phyloP scores from a whole-genome alignment of 1,140 invertebrate genomes.

The Metaphire vulgaris region DNA sequence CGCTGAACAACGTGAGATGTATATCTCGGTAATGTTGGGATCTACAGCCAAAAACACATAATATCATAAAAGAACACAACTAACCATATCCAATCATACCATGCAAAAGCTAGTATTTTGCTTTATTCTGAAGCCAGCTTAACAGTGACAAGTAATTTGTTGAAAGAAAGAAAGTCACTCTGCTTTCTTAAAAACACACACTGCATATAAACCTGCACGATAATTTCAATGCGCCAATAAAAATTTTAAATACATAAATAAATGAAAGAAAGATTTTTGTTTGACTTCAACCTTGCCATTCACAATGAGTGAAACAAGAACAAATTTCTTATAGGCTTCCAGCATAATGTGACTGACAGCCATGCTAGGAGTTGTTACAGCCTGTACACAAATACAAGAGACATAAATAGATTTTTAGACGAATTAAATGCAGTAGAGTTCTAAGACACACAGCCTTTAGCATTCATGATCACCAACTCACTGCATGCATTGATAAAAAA shows the following conservation, averaged over 20 bases:
- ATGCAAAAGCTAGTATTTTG: background rate
- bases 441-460: no score
- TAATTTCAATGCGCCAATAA: background rate
- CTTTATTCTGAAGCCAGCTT: background rate
- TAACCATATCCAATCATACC: background rate
- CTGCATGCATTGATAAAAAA: no score
- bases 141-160: background rate
- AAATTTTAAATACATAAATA: background rate
- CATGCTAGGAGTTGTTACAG: conserved; percentile 81
- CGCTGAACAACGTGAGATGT: conserved; percentile 79
- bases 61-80: background rate
- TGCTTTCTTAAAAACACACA: background rate
- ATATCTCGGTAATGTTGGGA: conserved; percentile 76
- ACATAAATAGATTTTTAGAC: no score
- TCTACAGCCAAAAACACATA: conserved; percentile 47
- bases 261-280: conserved; percentile 4
- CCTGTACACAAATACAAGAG: conserved; percentile 48
- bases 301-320: conserved; percentile 80
- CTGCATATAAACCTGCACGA: background rate
- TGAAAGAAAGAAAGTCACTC: background rate
- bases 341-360: conserved; percentile 93
- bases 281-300: conserved; percentile 69
- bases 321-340: conserved; percentile 93
- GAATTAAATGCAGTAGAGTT: no score
- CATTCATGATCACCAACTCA: no score